Conservation (phyloP, 2,888 invertebrate genomes). For the Cataglyphis rosenhaueri region DNA sequence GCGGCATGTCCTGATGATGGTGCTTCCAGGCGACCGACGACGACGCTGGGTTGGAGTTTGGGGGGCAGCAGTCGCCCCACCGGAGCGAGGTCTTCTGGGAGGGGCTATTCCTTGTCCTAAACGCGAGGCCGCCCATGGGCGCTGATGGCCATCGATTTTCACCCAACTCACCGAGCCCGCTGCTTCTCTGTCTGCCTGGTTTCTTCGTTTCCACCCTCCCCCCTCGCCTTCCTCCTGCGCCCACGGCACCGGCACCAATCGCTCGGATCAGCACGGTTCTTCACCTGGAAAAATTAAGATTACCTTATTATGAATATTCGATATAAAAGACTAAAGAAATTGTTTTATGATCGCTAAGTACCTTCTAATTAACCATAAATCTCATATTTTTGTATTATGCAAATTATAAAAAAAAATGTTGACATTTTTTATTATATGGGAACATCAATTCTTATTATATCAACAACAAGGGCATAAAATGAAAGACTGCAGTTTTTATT, state of each 20-base stretch:
- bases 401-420: neutral
- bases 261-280: slow-evolving; percentile 57
- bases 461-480: neutral
- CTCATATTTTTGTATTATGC: neutral
- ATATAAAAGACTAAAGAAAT: neutral
- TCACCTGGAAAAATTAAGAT: slow-evolving; percentile 58
- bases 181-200: slow-evolving; percentile 72
- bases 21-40: slow-evolving; percentile 80
- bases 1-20: slow-evolving; percentile 83
- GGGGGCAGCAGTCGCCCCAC: slow-evolving; percentile 96
- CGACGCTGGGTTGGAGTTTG: slow-evolving; percentile 82
- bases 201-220: slow-evolving; percentile 65
- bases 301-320: neutral
- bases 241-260: slow-evolving; percentile 59
- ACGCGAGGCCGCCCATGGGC: slow-evolving; percentile 98
- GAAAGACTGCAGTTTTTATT: neutral
- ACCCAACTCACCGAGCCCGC: slow-evolving; percentile 79
- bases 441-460: neutral
- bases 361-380: neutral
- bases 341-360: neutral
- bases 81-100: slow-evolving; percentile 98
- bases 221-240: slow-evolving; percentile 40
- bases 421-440: neutral
- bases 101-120: slow-evolving; percentile 98
- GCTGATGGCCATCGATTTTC: slow-evolving; percentile 86